These are phyloP conservation scores for Leptinotarsa haldemani DNA, from an alignment of 2,888 invertebrate species.

Conservation along the genomic window DNA sequence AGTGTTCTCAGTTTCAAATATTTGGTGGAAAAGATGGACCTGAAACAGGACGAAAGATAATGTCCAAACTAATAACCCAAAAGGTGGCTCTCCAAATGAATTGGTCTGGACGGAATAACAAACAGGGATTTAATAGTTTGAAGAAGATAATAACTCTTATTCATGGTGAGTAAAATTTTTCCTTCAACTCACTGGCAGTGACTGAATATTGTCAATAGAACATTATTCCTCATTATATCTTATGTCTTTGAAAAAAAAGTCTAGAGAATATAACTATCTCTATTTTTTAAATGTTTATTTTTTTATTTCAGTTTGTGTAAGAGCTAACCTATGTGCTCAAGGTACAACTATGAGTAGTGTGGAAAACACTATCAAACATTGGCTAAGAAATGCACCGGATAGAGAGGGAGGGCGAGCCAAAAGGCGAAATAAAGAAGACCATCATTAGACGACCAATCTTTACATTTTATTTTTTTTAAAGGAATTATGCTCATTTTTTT, in stretches of 20 bases:
- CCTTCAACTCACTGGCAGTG: background rate
- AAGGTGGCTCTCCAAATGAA: background rate
- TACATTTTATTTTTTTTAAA: no score
- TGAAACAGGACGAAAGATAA: background rate
- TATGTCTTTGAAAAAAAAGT: background rate
- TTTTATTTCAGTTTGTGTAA: background rate
- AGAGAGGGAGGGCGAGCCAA: conserved; percentile 7
- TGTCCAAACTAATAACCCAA: background rate
- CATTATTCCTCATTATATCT: background rate
- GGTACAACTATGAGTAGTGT: background rate
- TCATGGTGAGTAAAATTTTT: conserved; percentile 1
- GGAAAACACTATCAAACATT: background rate
- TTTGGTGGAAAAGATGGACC: conserved; percentile 6
- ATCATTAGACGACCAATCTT: no score
- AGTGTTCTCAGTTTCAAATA: conserved; percentile 13
- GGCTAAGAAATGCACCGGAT: background rate
- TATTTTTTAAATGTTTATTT: background rate
- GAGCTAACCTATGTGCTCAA: background rate
- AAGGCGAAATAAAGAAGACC: background rate
- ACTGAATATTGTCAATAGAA: background rate
- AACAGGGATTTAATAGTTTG: background rate
- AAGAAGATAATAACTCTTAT: background rate
- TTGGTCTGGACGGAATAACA: conserved; percentile 3
- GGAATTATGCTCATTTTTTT: no score
- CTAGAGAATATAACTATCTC: background rate